Evolutionary conservation across 2,113 vertebrate species (phyloP).

Genomic region (Sapajus apella): DNA sequence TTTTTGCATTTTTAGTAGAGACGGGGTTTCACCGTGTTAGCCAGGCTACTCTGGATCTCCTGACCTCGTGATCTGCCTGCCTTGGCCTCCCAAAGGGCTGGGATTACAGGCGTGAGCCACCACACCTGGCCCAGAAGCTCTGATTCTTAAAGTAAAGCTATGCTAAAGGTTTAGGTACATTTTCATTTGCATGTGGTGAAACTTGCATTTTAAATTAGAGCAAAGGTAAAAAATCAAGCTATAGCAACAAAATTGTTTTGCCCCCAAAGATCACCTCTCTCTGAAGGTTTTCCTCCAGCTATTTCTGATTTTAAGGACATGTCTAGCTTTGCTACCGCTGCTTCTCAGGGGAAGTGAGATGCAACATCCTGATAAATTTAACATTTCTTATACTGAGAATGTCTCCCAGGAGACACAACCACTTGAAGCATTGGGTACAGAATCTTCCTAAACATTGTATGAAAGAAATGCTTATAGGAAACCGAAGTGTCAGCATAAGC

Average conservation of each 20-base stretch:
- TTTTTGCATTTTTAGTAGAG: no score
- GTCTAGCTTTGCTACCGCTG: not conserved
- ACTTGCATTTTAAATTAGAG: conserved; percentile 55
- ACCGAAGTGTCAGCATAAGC: not conserved
- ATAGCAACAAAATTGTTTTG: conserved; percentile 54
- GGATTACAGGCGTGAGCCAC: no score
- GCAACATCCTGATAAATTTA: conserved; percentile 61
- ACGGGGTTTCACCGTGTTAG: no score
- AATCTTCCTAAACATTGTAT: conserved; percentile 56
- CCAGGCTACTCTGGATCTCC: no score
- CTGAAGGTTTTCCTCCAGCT: conserved; percentile 33
- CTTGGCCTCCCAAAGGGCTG: no score
- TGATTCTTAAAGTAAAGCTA: not conserved
- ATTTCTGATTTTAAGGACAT: conserved; percentile 68
- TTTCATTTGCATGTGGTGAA: conserved; percentile 4
- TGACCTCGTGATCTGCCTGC: no score
- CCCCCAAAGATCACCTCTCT: conserved; percentile 44
- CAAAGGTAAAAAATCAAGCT: conserved; percentile 59
- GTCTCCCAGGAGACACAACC: conserved; percentile 43
- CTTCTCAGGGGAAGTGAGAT: conserved; percentile 60
- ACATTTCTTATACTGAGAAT: conserved; percentile 58
- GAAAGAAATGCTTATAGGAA: conserved; percentile 42
- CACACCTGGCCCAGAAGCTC: not conserved
- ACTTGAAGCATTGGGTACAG: not conserved
- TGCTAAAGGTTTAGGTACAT: not conserved